Conservation (phyloP, 1,140 invertebrate species). For the Bombus pascuorum region DNA sequence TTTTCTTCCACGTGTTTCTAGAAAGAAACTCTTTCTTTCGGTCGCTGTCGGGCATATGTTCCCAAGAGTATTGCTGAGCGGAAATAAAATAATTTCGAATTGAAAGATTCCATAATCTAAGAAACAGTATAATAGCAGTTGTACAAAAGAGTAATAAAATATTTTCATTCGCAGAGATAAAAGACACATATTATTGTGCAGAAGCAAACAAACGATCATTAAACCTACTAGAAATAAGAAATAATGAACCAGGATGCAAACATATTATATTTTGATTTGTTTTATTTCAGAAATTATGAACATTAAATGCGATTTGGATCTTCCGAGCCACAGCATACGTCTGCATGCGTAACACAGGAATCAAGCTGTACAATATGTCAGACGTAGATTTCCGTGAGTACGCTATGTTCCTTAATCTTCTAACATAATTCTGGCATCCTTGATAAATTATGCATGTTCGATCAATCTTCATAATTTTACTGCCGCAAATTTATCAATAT, state of each 20-base stretch:
- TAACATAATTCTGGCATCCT: background rate
- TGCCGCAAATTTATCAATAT: too few relatives aligned
- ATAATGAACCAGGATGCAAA: too few relatives aligned
- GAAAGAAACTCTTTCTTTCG: background rate
- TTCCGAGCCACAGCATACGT: too few relatives aligned
- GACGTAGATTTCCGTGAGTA: background rate
- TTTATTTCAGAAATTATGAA: too few relatives aligned
- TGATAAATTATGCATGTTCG: background rate
- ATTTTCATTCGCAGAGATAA: too few relatives aligned
- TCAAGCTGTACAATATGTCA: slow-evolving; percentile 32
- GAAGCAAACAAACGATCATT: too few relatives aligned
- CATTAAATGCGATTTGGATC: too few relatives aligned
- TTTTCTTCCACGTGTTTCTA: background rate
- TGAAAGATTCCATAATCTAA: background rate
- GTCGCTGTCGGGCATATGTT: slow-evolving; percentile 24
- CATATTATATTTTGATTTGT: too few relatives aligned
- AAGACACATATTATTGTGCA: too few relatives aligned
- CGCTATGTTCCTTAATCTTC: background rate
- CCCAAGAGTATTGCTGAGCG: slow-evolving; percentile 44
- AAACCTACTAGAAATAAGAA: too few relatives aligned
- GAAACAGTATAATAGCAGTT: background rate
- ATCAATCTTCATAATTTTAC: background rate
- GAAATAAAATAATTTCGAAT: slow-evolving; percentile 55
- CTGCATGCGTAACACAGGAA: background rate
- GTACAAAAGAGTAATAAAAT: background rate